Evolutionary conservation across 2,888 invertebrate species (phyloP).

Genomic region (Eupithecia vulgata): DNA sequence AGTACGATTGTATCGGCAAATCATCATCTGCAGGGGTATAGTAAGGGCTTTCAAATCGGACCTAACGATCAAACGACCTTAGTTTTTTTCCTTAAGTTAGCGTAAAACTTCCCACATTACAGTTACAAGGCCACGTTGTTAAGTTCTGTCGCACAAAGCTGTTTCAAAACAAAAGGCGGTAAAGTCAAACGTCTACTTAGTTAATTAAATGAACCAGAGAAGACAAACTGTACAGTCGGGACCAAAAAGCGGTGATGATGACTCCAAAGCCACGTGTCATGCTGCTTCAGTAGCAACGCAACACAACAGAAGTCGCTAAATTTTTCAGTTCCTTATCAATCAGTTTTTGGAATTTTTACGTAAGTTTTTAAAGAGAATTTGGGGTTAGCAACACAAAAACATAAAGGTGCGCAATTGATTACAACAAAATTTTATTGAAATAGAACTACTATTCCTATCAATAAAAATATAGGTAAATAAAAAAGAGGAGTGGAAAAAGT

Average conservation of each 20-base stretch:
- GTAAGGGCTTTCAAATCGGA: not conserved
- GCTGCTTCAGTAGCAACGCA: not conserved
- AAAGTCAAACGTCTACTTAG: conserved; percentile 33
- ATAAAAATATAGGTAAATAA: not conserved
- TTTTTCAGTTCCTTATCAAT: not conserved
- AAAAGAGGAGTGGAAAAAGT: too few species aligned
- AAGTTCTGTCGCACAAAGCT: conserved; percentile 6
- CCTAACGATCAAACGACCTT: not conserved
- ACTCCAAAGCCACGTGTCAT: not conserved
- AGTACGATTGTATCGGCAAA: too few species aligned
- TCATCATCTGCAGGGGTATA: too few species aligned
- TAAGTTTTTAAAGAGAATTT: not conserved
- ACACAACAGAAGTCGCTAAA: not conserved
- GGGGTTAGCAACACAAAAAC: not conserved
- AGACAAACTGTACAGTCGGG: conserved; percentile 33
- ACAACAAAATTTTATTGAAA: not conserved
- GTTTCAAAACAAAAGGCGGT: conserved; percentile 16
- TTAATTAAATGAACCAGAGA: conserved; percentile 39
- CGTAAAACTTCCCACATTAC: not conserved
- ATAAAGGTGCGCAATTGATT: not conserved
- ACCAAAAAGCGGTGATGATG: not conserved
- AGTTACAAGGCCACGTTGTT: not conserved
- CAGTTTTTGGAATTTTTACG: not conserved
- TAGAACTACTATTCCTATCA: not conserved
- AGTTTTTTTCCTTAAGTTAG: not conserved